Evolutionary conservation across 2,888 invertebrate genomes (phyloP).

Genomic region (Noctuana brunneofusca): DNA sequence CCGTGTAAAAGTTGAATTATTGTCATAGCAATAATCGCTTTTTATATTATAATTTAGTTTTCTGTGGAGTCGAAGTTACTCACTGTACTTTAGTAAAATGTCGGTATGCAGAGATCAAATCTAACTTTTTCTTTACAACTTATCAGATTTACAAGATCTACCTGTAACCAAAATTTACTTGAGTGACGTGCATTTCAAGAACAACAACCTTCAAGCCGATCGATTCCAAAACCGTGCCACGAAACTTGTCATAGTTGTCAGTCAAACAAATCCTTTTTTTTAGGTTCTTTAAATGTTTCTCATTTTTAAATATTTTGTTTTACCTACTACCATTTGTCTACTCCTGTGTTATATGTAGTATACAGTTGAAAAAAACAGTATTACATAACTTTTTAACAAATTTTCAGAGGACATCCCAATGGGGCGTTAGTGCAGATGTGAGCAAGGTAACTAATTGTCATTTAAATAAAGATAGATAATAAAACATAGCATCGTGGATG

Average conservation of each 20-base stretch:
- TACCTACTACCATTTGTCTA: too few species aligned
- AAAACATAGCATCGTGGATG: too few species aligned
- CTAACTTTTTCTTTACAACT: background rate
- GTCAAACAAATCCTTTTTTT: too few species aligned
- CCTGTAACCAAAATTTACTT: background rate
- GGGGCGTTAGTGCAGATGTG: slow-evolving; percentile 68
- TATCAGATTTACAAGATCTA: too few species aligned
- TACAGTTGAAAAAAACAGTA: background rate
- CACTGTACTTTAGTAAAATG: too few species aligned
- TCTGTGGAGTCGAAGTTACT: too few species aligned
- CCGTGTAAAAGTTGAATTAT: too few species aligned
- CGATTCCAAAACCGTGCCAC: background rate
- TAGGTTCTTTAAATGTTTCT: background rate
- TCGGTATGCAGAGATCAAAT: background rate
- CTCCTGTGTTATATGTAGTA: background rate
- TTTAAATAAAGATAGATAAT: background rate
- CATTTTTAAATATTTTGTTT: too few species aligned
- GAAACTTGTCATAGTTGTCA: too few species aligned
- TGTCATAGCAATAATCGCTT: too few species aligned
- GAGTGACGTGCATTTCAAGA: slow-evolving; percentile 4
- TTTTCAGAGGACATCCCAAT: slow-evolving; percentile 62
- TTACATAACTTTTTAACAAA: background rate
- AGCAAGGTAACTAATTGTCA: slow-evolving; percentile 50
- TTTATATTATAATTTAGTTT: too few species aligned
- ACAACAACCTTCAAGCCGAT: background rate